These are phyloP conservation scores for Pluvialis apricaria DNA, from an alignment of 2,113 vertebrate genomes.

Conservation along the genomic window DNA sequence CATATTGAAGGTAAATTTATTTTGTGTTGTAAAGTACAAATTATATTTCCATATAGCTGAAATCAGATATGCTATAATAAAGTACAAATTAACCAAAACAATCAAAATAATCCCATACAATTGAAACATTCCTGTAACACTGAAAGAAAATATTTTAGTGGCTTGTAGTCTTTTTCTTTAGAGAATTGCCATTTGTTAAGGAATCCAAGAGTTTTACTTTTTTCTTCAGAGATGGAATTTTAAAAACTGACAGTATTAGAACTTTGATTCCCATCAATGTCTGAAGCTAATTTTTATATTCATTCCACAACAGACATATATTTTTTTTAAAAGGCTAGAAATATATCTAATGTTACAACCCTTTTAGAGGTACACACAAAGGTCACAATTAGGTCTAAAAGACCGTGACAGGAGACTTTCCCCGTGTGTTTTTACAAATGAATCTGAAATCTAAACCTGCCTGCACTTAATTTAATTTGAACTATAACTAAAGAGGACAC, in stretches of 20 bases:
- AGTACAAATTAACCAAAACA: neutral
- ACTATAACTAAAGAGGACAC: neutral
- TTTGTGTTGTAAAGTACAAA: neutral
- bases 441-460: neutral
- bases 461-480: neutral
- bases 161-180: neutral
- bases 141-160: neutral
- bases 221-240: neutral
- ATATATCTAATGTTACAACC: neutral
- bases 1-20: too few relatives aligned
- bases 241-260: neutral
- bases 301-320: neutral
- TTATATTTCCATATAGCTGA: neutral
- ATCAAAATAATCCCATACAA: neutral
- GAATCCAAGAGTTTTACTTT: neutral
- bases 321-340: neutral
- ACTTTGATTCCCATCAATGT: neutral
- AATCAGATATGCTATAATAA: neutral
- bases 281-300: neutral
- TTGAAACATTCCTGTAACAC: neutral
- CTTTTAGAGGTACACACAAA: neutral
- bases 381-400: neutral
- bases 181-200: neutral
- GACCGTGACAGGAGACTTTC: neutral
- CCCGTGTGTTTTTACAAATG: neutral